phyloP scores from a whole-genome alignment of 1,140 invertebrate species.

The Drosophila parabipectinata region DNA sequence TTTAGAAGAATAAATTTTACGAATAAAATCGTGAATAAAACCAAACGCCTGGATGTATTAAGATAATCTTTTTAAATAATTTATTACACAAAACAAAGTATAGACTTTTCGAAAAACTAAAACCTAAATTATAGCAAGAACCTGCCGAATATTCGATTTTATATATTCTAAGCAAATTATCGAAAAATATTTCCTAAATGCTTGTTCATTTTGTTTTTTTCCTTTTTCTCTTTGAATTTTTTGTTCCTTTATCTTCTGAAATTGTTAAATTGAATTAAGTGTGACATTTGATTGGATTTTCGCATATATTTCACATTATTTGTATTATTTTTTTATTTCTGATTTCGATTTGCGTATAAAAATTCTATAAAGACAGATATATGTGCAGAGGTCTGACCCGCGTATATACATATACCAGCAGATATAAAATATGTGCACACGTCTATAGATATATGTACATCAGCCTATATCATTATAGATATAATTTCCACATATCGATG shows the following conservation, averaged over 20 bases:
- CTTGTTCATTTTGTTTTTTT: background rate
- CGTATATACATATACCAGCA: slow-evolving; percentile 15
- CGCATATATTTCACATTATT: slow-evolving; percentile 18
- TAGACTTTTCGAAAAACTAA: background rate
- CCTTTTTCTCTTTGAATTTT: background rate
- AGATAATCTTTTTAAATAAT: background rate
- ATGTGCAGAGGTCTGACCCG: slow-evolving; percentile 17
- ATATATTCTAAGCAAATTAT: background rate
- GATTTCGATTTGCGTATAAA: slow-evolving; percentile 36
- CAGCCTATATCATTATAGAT: slow-evolving; percentile 48
- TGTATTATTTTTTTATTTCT: slow-evolving; percentile 30
- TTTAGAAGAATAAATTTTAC: background rate
- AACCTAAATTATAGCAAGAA: too few relatives aligned
- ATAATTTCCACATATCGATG: slow-evolving; percentile 50
- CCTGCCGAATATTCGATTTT: background rate
- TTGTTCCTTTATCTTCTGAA: background rate
- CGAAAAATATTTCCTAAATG: background rate
- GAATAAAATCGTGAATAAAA: background rate
- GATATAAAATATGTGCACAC: slow-evolving; percentile 33
- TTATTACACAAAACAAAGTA: background rate
- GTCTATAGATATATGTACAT: slow-evolving; percentile 12
- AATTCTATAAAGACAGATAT: slow-evolving; percentile 18
- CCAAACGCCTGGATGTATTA: background rate
- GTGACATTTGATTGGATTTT: slow-evolving; percentile 52
- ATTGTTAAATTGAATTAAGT: slow-evolving; percentile 27